Percentiles rank a stretch among this genome's conserved stretches.
phyloP scores from a whole-genome alignment of 2,888 invertebrate genomes.

The Lasioglossum pauxillum region DNA sequence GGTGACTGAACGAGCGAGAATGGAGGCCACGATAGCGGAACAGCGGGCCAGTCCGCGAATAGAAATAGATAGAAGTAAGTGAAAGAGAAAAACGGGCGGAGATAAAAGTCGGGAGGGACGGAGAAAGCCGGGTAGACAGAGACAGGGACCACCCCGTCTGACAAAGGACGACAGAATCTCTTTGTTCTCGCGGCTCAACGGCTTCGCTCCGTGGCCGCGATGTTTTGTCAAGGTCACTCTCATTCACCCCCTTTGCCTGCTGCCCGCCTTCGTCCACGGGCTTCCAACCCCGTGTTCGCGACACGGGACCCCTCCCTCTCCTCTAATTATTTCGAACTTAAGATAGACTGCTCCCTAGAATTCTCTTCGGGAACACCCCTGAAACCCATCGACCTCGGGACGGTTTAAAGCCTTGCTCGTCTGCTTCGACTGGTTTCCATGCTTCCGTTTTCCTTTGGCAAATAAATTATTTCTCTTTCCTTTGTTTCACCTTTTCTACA shows the following conservation, averaged over 20 bases:
- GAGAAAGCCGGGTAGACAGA: slow-evolving; percentile 67
- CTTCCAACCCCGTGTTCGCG: slow-evolving; percentile 23
- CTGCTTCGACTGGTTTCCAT: neutral
- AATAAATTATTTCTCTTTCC: neutral
- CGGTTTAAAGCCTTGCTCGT: neutral
- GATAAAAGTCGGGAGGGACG: slow-evolving; percentile 64
- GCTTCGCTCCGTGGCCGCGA: slow-evolving; percentile 81
- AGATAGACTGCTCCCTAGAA: slow-evolving; percentile 2
- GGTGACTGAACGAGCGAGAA: neutral
- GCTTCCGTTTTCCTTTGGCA: neutral
- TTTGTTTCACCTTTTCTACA: neutral
- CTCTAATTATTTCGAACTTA: slow-evolving; percentile 1
- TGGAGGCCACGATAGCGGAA: slow-evolving; percentile 52
- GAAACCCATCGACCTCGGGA: neutral
- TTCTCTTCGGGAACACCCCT: neutral
- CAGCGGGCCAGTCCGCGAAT: slow-evolving; percentile 59
- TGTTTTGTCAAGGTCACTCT: slow-evolving; percentile 84
- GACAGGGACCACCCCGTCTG: slow-evolving; percentile 75
- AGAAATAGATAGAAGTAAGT: slow-evolving; percentile 72
- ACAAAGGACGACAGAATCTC: slow-evolving; percentile 84
- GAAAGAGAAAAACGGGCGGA: slow-evolving; percentile 68
- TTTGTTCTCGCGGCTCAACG: slow-evolving; percentile 84
- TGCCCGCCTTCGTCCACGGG: slow-evolving; percentile 66
- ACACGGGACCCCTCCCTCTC: neutral
- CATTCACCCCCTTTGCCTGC: slow-evolving; percentile 79